Evolutionary conservation across 2,888 invertebrate genomes (phyloP), one percentile per base, ranked within the genome.

Genomic region (Neuroscelio doddi): DNA sequence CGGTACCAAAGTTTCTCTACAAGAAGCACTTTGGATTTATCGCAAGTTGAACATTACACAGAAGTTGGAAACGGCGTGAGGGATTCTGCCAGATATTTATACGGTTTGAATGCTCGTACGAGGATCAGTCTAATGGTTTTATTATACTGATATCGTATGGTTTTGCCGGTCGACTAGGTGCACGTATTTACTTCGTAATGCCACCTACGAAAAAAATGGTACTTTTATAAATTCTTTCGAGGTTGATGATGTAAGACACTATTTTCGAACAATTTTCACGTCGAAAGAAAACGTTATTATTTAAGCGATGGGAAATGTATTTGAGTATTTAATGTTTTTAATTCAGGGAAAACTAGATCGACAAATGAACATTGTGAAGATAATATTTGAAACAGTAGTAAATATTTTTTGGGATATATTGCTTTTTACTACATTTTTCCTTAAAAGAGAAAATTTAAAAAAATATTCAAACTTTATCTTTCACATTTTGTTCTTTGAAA

Each of bases 81-180:
- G 80, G 82, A 80, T 82, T 80, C 79, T 74, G 73, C 74, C 65
- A 76, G 83, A 83, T 83, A 83, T 83, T 82, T 84, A 83, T 83
- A 81, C 81, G 80, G 78, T 83, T 82, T 81, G 83, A 82, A 84
- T 82, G 80, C 83, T 75, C 82, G 78, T 79, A 83, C 79, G 84
- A 82, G 84, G 84, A 84, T 84, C 83, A 84, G 76, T 79, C 83
- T 83, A 83, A 83, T 84, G 83, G 84, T 83, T 84, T 84, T 84
- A 84, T 84, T 84, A 83, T 83, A 82, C 83, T 74, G 78, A 82
- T 82, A 82, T 61, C 42, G 61, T 55, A 47, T 51, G 62, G 64
- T 61, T 68, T 62, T 64, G 64, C 64, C 56, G 64, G 50, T 46
- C 64, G 56, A 58, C 67, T 58, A 67, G 63, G 58, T 67, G 62